Evolutionary conservation across 2,888 invertebrate genomes (phyloP), one percentile per base, ranked within the genome.

Genomic region (Lithophane ornitopus): DNA sequence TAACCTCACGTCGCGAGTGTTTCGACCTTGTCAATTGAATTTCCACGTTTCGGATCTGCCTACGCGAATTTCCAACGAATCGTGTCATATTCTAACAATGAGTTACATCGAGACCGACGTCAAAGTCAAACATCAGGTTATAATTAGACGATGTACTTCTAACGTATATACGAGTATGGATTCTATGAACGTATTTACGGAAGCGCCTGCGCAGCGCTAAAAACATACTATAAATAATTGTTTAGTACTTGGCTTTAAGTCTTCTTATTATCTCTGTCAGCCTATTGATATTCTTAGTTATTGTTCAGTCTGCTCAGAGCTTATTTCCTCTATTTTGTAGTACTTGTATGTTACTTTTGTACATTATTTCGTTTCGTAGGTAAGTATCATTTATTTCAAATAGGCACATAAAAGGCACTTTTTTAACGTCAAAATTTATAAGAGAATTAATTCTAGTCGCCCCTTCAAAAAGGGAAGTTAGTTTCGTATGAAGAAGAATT

Each of bases 71-170:
- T 91, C 80, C 90, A 88, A 87, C 85, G 84, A 84, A 88, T 88
- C 89, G 85, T 91, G 88, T 89, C 91, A 90, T 90, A 89, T 89
- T 86, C 87, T 86, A 86, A 89, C 90, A 89, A 88, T 86, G 85
- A 87, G 85, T 88, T 86, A 86, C 86, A 88, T 87, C 81, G 80
- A 75, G 80, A 80, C 80, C 84, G 83, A 89, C 89, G 87, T 89
- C 87, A 88, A 86, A 85, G 83, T 87, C 85, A 88, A 85, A 87
- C 85, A 79, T 82, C 81, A 82, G 77, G 82, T 85, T 89, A 90
- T 88, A 88, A 90, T 89, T 90, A 90, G 90, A 86, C 81, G 76
- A 87, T 88, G 87, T 87, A 88, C 85, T 85, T 75, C 65, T 75
- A 77, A 74, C 73, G 78, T 76, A 75, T 70, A 68, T 69, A 70